phyloP scores from a whole-genome alignment of 2,888 invertebrate species.

The Epirrhoe alternata region DNA sequence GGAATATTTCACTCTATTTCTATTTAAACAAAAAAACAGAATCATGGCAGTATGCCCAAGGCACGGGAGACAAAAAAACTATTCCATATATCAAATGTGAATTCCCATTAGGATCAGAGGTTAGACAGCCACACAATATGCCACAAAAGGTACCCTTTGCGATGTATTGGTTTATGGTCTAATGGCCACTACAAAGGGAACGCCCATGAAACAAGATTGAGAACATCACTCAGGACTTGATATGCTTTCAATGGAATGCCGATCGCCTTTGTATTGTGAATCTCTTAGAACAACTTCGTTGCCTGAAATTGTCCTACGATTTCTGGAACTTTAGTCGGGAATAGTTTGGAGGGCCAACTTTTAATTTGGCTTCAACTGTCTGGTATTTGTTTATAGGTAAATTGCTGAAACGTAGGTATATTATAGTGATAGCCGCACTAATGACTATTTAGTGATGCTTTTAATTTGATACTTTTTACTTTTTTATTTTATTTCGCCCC shows the following conservation, averaged over 20 bases:
- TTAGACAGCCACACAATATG: conserved; percentile 29
- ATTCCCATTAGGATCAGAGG: background rate
- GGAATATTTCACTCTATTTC: background rate
- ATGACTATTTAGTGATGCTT: too few relatives aligned
- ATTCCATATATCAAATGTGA: background rate
- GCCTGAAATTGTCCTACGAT: conserved; percentile 1
- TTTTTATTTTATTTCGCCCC: too few relatives aligned
- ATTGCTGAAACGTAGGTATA: background rate
- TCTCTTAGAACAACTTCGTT: conserved; percentile 8
- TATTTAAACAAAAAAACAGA: too few relatives aligned
- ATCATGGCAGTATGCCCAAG: too few relatives aligned
- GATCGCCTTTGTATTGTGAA: conserved; percentile 29
- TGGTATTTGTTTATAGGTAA: background rate
- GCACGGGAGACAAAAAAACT: background rate
- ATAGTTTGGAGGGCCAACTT: background rate
- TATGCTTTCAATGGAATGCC: conserved; percentile 37
- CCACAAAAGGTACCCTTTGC: conserved; percentile 39
- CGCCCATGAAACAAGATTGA: conserved; percentile 36
- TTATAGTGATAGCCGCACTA: too few relatives aligned
- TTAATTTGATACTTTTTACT: too few relatives aligned
- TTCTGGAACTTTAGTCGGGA: background rate
- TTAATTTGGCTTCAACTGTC: background rate
- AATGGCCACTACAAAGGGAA: conserved; percentile 39
- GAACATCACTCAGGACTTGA: conserved; percentile 32
- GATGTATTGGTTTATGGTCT: conserved; percentile 30